A percentile compares a stretch with the other conserved stretches of the same genome.
Conservation (phyloP, 1,140 invertebrate genomes). For the Prorops nasuta region DNA sequence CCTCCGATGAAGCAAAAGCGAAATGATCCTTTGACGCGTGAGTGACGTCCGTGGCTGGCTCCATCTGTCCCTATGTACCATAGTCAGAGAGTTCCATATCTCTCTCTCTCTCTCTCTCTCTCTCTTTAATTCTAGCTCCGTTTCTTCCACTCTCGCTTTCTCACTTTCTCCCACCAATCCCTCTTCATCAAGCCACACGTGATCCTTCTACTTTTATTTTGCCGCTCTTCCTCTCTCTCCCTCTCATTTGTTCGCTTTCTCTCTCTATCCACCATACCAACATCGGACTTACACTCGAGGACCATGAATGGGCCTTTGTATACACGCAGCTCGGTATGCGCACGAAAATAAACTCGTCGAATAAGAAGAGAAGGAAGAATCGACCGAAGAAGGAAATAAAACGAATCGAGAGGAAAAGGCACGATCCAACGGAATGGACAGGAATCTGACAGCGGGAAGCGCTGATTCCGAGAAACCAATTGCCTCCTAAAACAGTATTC, state of each 20-base stretch:
- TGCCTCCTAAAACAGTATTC: no score
- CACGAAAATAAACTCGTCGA: constrained; percentile 31
- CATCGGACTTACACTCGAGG: neutral
- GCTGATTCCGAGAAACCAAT: no score
- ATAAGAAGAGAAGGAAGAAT: constrained; percentile 13
- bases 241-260: neutral
- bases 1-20: no score
- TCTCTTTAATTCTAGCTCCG: constrained; percentile 2
- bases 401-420: no score
- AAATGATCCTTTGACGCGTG: constrained; percentile 8
- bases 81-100: neutral
- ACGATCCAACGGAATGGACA: no score
- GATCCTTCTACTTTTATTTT: neutral
- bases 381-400: constrained; percentile 10
- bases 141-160: neutral
- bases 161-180: neutral
- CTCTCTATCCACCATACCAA: neutral
- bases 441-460: no score
- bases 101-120: neutral
- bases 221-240: neutral
- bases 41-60: constrained; percentile 8
- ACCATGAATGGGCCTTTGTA: neutral
- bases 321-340: constrained; percentile 5
- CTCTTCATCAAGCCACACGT: neutral
- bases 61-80: constrained; percentile 2